These are phyloP conservation scores for Stigmatopora argus DNA, from an alignment of 2,113 vertebrate genomes.

Conservation along the genomic window DNA sequence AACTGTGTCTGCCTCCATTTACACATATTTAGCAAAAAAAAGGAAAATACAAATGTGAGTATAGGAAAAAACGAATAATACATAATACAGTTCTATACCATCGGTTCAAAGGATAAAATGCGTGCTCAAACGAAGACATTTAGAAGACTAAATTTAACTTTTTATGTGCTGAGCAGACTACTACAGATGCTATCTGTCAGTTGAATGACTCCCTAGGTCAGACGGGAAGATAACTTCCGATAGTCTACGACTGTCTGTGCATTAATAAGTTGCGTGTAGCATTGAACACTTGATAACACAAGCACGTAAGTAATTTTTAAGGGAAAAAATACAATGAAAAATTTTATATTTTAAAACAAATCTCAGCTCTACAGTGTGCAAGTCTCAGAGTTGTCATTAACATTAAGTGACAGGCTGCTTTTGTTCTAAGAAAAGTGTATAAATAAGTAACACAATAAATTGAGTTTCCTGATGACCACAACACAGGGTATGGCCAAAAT, in stretches of 20 bases:
- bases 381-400: conserved; percentile 74
- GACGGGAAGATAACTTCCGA: conserved; percentile 18
- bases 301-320: conserved; percentile 10
- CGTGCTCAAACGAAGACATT: conserved; percentile 39
- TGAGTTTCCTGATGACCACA: conserved; percentile 67
- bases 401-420: conserved; percentile 63
- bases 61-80: not conserved
- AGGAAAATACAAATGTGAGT: conserved; percentile 18
- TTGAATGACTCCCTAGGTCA: conserved; percentile 44
- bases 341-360: conserved; percentile 61
- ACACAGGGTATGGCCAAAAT: conserved; percentile 44
- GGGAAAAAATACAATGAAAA: conserved; percentile 12
- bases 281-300: not conserved
- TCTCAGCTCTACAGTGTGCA: conserved; percentile 47
- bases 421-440: conserved; percentile 45
- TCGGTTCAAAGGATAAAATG: conserved; percentile 18
- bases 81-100: conserved; percentile 22
- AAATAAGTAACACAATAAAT: conserved; percentile 54
- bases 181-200: conserved; percentile 31
- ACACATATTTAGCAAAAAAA: conserved; percentile 1
- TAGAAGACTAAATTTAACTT: conserved; percentile 23
- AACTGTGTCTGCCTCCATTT: conserved; percentile 11
- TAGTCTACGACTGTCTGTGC: conserved; percentile 16
- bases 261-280: conserved; percentile 6
- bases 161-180: conserved; percentile 1